These are phyloP conservation scores for Sialia sialis DNA, from an alignment of 2,113 vertebrate species.

Conservation along the genomic window DNA sequence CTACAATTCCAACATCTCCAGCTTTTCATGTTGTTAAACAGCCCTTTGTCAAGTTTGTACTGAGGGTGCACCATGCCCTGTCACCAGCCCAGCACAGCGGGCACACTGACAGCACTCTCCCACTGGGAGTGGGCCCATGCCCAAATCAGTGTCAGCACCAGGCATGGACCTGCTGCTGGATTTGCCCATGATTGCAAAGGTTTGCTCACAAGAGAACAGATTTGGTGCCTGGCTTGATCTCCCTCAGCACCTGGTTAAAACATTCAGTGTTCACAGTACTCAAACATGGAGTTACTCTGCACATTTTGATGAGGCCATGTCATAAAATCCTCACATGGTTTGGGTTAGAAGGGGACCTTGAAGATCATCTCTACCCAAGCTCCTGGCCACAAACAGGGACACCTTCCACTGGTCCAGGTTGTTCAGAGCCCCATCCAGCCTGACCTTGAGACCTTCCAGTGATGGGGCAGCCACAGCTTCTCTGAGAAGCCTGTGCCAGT, in stretches of 20 bases:
- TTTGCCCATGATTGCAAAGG: fast-evolving
- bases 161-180: not conserved
- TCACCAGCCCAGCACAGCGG: not conserved
- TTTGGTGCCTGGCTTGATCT: not conserved
- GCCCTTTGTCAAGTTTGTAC: not conserved
- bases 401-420: not conserved
- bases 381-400: fast-evolving
- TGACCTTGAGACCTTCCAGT: not conserved
- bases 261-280: not conserved
- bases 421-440: not conserved
- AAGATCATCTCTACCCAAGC: not conserved
- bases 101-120: not conserved
- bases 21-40: not conserved
- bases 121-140: not conserved
- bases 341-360: not conserved
- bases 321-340: not conserved
- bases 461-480: not conserved
- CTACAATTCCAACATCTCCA: not conserved
- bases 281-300: fast-evolving
- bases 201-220: not conserved
- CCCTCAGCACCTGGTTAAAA: not conserved
- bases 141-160: not conserved
- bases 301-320: not conserved
- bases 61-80: not conserved
- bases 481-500: not conserved